Base-by-base conservation (phyloP, 2,888 invertebrate genomes). In the Eurytoma californica region DNA sequence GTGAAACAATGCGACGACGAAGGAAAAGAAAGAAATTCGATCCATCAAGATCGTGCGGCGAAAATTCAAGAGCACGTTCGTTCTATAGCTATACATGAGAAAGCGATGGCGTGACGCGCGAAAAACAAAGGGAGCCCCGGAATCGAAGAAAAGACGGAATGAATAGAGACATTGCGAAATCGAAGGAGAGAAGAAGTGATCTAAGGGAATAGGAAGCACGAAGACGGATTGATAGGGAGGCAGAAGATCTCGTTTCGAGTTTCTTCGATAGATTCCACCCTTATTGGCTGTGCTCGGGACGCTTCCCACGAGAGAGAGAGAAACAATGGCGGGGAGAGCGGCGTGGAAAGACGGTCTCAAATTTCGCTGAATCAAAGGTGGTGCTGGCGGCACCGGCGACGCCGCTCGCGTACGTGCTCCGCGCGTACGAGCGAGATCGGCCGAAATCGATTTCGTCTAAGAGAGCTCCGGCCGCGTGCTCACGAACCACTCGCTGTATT, bases 341-440 rank as follows among this genome's bases (percentile, higher is more conserved):
- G 86, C 86, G 85, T 86, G 85, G 87, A 88, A 89, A 89, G 87
- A 86, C 88, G 39, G 86, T 88, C 88, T 90, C 89, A 85, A 89
- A 90, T 90, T 89, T 90, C 89, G 90, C 90, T 90, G 90, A 90
- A 89, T 90, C 90, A 87, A 89, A 89, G 88, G 86, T 87, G 86
- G 84, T 73, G 80, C 70, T 58, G 24, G 47, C 18, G 18, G 65
- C 58, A 55, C 18, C 53, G 68, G 77, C 63, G 69, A 77, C 9
- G 24, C 68, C 67, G 69, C 65, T 24, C 24, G 74, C 72, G 24
- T 47, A 20, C 14, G 55, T 18, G 47, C 47, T 24, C 47, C 55
- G n/a, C 74, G 72, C 14, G 39, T 24, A 24, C 24, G 77, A 18
- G 66, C 55, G 65, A 20, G 75, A 14, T 80, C 78, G 67, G 76